phyloP scores from a whole-genome alignment of 2,888 invertebrate species.

The Agrilus biguttatus region DNA sequence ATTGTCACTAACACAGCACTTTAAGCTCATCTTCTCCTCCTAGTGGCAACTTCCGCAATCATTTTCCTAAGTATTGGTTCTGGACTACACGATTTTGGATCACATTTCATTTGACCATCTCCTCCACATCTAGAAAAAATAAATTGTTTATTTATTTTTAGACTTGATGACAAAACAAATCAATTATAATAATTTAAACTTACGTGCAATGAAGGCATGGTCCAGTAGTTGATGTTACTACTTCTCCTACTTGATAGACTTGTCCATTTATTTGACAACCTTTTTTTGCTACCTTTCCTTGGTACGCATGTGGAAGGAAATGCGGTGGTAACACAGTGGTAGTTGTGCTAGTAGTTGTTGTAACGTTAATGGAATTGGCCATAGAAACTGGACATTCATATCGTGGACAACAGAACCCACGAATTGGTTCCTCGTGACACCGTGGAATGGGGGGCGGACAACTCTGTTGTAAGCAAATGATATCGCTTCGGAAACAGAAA shows the following conservation, averaged over 20 bases:
- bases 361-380: constrained; percentile 67
- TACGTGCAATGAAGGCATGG: constrained; percentile 92
- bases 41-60: constrained; percentile 68
- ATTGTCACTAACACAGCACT: constrained; percentile 20
- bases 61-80: constrained; percentile 83
- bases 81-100: constrained; percentile 79
- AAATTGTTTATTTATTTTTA: background rate
- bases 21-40: constrained; percentile 48
- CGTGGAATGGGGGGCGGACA: constrained; percentile 88
- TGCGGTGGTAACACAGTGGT: constrained; percentile 75
- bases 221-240: constrained; percentile 73
- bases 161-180: background rate
- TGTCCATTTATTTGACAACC: constrained; percentile 80
- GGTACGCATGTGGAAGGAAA: constrained; percentile 65
- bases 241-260: constrained; percentile 74
- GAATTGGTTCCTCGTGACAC: constrained; percentile 83
- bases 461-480: constrained; percentile 88
- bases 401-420: constrained; percentile 88
- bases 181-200: constrained; percentile 31
- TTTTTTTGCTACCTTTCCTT: constrained; percentile 55
- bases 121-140: constrained; percentile 64
- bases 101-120: constrained; percentile 88
- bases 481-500: constrained; percentile 92
- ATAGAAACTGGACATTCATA: constrained; percentile 87
- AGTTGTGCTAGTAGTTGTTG: constrained; percentile 78